Evolutionary conservation across 2,797 vertebrate species (phyloP).

Genomic region (Distichodus sexfasciatus): DNA sequence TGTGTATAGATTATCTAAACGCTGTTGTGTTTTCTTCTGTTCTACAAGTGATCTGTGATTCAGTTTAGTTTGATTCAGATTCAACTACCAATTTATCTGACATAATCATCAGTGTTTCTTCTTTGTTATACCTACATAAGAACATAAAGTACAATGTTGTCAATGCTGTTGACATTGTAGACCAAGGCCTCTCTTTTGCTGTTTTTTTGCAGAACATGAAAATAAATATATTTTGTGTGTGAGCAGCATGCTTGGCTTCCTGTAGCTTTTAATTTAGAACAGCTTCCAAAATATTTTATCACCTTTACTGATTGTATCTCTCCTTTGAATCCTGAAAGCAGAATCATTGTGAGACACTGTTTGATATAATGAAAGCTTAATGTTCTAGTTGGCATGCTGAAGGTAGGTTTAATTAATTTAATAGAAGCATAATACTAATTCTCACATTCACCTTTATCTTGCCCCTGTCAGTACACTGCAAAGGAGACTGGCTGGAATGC

Average conservation of each 20-base stretch:
- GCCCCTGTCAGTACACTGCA: neutral
- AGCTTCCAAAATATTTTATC: no score
- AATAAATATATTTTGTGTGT: constrained; percentile 2
- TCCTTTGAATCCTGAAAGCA: no score
- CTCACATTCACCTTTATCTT: neutral
- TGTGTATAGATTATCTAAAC: no score
- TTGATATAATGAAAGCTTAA: neutral
- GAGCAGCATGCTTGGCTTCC: neutral
- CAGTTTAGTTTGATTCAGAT: no score
- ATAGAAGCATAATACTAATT: neutral
- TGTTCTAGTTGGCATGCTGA: neutral
- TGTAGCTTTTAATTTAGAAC: neutral
- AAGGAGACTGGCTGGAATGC: no score
- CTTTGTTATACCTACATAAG: no score
- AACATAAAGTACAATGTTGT: no score
- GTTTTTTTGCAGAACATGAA: neutral
- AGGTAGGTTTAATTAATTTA: neutral
- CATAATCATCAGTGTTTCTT: no score
- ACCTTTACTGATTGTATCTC: no score
- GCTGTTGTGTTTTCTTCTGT: no score
- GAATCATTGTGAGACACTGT: neutral
- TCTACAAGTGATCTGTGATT: no score
- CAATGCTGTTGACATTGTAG: neutral
- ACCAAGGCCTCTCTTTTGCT: neutral
- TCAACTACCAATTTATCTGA: no score